A percentile compares a stretch with the other conserved stretches of the same genome.
Evolutionary conservation across 2,113 vertebrate genomes (phyloP).

Genomic region (Poicephalus gulielmi): DNA sequence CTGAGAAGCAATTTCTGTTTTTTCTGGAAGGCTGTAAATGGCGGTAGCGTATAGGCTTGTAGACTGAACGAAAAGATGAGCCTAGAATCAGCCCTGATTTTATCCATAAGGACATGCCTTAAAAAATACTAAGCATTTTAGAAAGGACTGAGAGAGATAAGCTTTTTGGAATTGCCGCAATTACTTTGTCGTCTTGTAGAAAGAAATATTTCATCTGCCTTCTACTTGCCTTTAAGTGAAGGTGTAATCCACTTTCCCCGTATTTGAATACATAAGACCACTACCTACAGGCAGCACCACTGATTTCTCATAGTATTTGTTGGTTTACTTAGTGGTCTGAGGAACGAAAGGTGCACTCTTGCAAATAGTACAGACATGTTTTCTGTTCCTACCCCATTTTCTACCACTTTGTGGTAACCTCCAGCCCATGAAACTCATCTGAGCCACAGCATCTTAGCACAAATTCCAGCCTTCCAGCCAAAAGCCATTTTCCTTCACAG

Average conservation of each 20-base stretch:
- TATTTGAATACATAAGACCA: background rate
- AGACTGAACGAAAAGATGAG: background rate
- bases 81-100: background rate
- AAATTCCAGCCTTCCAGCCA: background rate
- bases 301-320: background rate
- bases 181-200: background rate
- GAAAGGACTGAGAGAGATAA: background rate
- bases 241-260: background rate
- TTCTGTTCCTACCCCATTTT: background rate
- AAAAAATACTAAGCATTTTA: background rate
- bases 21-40: background rate
- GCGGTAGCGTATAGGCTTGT: background rate
- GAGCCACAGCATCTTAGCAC: background rate
- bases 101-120: background rate
- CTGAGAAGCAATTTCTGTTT: background rate
- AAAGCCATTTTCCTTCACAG: background rate
- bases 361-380: background rate
- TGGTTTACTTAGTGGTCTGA: background rate
- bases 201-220: background rate
- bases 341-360: background rate
- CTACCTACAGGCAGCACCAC: background rate
- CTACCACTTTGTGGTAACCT: background rate
- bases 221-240: background rate
- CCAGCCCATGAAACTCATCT: background rate
- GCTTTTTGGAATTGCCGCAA: background rate